Percentiles rank a stretch among this genome's conserved stretches.
Conservation (phyloP, 2,797 vertebrate species). For the Cirrhinus mrigala region DNA sequence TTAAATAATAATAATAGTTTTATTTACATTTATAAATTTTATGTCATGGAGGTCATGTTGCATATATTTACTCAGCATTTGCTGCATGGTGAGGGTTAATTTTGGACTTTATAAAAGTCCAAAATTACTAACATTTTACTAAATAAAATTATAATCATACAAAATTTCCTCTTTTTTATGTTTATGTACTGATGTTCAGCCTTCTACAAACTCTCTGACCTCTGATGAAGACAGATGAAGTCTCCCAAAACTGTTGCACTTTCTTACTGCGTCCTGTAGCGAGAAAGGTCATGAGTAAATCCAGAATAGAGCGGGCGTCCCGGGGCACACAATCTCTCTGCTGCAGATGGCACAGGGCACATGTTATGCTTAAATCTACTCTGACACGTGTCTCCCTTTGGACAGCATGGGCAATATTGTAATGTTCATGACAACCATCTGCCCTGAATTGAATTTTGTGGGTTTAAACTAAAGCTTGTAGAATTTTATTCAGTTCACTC, state of each 20-base stretch:
- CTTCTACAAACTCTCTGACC: background rate
- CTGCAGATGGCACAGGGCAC: slow-evolving; percentile 25
- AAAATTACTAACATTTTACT: no score
- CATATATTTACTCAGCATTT: background rate
- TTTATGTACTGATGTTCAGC: background rate
- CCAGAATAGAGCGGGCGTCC: background rate
- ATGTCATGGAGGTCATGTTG: background rate
- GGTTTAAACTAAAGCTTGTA: background rate
- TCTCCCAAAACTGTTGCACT: background rate
- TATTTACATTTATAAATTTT: no score
- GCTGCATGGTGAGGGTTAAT: background rate
- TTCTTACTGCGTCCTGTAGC: background rate
- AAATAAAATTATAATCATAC: background rate
- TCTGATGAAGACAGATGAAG: background rate
- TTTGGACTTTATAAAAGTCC: no score
- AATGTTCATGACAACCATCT: slow-evolving; percentile 12
- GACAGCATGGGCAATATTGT: slow-evolving; percentile 28
- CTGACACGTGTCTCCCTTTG: slow-evolving; percentile 12
- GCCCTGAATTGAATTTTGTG: slow-evolving; percentile 7
- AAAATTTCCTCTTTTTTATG: background rate
- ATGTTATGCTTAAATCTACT: background rate
- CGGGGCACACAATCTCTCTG: background rate
- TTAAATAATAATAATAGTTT: no score
- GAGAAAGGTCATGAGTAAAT: background rate
- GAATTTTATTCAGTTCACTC: background rate